Base-by-base conservation (phyloP, 1,140 invertebrate genomes). In the Calephelis nemesis region DNA sequence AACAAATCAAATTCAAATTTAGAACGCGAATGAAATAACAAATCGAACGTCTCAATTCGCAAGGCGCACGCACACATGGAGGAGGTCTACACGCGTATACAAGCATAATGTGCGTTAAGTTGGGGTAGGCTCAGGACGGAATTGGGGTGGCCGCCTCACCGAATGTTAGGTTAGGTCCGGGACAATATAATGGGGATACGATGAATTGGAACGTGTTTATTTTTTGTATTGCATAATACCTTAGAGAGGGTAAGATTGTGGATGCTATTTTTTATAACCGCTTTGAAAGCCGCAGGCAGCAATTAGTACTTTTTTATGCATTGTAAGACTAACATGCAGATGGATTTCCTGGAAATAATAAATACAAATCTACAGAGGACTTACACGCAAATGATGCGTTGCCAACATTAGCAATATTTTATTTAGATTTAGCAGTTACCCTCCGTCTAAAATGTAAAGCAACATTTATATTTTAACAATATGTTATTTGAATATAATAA, bases 81-180 rank as follows among this genome's bases (percentile, higher is more conserved):
- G 11, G 10, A n/a, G 47, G n/a, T 63, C 54, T 54, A 47, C 40
- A 50, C 71, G 67, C 63, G 58, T 70, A 74, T 63, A 77, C 71
- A 70, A 62, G 68, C 62, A 63, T 73, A 73, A 69, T 48, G 74
- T 79, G 80, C 78, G 78, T 80, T 72, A 74, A 72, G 71, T 86
- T 88, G 78, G 84, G 87, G 85, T 85, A 90, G 87, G 87, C 85
- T 85, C 81, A 74, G 84, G 82, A 75, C 74, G 72, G 79, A 83
- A 85, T 84, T 88, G 84, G 87, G 87, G 85, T 83, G 82, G 83
- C 81, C 77, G 71, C 67, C 69, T 60, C 78, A 78, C 83, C 87
- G 79, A 88, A 90, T 88, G 85, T 89, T 89, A 81, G 78, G 81
- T 75, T 87, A 87, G 85, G 85, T 87, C 75, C 78, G 72, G 79